These are phyloP conservation scores for Myzus persicae DNA, from an alignment of 1,140 invertebrate genomes.

Conservation along the genomic window DNA sequence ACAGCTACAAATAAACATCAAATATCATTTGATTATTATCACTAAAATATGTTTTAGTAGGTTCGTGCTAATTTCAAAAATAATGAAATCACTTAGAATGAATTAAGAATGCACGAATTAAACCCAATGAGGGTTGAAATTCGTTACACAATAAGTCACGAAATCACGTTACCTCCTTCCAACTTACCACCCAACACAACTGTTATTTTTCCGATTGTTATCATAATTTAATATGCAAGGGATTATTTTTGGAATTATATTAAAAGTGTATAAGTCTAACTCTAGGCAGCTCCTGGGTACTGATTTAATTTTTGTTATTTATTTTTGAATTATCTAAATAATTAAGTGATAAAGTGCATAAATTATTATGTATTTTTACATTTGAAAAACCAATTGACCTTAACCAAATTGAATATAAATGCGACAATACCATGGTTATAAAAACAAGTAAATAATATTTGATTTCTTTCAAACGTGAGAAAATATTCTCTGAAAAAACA, in stretches of 20 bases:
- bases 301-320: not conserved
- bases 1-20: not conserved
- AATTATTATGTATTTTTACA: not conserved
- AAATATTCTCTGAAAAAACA: not conserved
- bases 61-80: constrained; percentile 21
- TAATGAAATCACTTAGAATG: constrained; percentile 26
- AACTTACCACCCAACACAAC: not conserved
- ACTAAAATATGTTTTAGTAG: constrained; percentile 5
- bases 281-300: not conserved
- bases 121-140: constrained; percentile 15
- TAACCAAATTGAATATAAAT: not conserved
- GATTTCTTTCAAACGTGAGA: not conserved
- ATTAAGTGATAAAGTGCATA: not conserved
- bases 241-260: not conserved
- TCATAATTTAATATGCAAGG: constrained; percentile 8
- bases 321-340: not conserved
- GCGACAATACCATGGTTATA: not conserved
- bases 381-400: too few species aligned
- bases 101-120: constrained; percentile 30
- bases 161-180: not conserved
- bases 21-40: constrained; percentile 15
- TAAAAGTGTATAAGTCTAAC: not conserved
- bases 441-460: not conserved
- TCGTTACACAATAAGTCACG: constrained; percentile 28
- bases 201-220: not conserved